phyloP scores from a whole-genome alignment of 2,797 vertebrate species.

The Neostethus bicornis region DNA sequence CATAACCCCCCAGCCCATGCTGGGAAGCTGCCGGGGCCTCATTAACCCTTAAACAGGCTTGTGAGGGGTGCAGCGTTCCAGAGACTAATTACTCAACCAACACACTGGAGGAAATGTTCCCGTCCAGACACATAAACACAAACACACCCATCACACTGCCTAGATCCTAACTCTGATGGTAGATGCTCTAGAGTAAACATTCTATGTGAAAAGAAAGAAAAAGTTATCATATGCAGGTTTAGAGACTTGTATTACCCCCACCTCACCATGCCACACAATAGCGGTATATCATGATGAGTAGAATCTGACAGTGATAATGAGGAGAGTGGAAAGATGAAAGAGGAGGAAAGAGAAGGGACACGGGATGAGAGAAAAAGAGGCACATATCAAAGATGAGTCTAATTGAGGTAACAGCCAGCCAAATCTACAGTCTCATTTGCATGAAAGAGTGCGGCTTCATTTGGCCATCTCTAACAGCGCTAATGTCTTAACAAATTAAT shows the following conservation, averaged over 20 bases:
- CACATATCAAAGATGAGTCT: slow-evolving; percentile 89
- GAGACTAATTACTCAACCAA: slow-evolving; percentile 92
- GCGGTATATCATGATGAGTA: slow-evolving; percentile 65
- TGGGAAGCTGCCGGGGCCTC: slow-evolving; percentile 98
- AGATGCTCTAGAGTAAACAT: slow-evolving; percentile 57
- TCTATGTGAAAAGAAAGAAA: slow-evolving; percentile 95
- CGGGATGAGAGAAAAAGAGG: slow-evolving; percentile 78
- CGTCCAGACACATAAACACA: slow-evolving; percentile 48
- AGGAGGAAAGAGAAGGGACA: slow-evolving; percentile 83
- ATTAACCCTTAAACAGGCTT: slow-evolving; percentile 99
- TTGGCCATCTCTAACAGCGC: slow-evolving; percentile 92
- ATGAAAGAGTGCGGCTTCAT: slow-evolving; percentile 93
- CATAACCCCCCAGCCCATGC: slow-evolving; percentile 84
- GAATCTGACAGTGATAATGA: slow-evolving; percentile 69
- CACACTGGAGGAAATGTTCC: slow-evolving; percentile 58
- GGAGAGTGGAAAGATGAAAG: slow-evolving; percentile 88
- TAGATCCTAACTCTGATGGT: slow-evolving; percentile 81
- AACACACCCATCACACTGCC: slow-evolving; percentile 43
- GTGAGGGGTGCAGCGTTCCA: slow-evolving; percentile 89
- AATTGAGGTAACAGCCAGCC: slow-evolving; percentile 92
- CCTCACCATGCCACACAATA: slow-evolving; percentile 51
- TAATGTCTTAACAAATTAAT: slow-evolving; percentile 99
- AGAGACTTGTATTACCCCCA: slow-evolving; percentile 65
- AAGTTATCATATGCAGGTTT: slow-evolving; percentile 87
- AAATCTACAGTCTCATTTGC: slow-evolving; percentile 94